Conservation (phyloP, 2,113 vertebrate genomes). For the Anguilla rostrata region DNA sequence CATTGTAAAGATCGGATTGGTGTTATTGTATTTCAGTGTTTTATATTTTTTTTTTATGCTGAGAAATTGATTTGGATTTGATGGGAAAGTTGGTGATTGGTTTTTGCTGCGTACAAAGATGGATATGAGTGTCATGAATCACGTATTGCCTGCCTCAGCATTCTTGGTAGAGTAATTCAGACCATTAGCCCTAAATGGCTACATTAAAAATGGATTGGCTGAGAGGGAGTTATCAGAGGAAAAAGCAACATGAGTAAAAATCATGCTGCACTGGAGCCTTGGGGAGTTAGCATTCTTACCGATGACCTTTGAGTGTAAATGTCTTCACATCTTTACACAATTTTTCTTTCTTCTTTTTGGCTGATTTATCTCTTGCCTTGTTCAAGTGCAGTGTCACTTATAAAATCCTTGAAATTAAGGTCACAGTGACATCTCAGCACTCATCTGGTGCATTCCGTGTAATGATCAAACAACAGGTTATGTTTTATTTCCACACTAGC, state of each 20-base stretch:
- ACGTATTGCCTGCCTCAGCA: not conserved
- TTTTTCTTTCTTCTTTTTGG: conserved; percentile 47
- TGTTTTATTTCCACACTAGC: not conserved
- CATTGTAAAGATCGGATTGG: conserved; percentile 41
- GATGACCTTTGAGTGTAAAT: conserved; percentile 34
- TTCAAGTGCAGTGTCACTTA: conserved; percentile 18
- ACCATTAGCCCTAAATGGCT: not conserved
- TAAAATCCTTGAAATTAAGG: conserved; percentile 51
- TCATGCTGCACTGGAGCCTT: not conserved
- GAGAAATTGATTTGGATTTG: conserved; percentile 39
- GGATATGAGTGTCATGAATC: conserved; percentile 28
- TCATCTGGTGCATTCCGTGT: not conserved
- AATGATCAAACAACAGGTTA: not conserved
- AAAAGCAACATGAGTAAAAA: conserved; percentile 7
- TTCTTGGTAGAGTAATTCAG: conserved; percentile 6
- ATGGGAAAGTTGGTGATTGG: conserved; percentile 33
- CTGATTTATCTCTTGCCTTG: conserved; percentile 18
- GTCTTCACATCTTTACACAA: conserved; percentile 41
- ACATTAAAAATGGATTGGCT: not conserved
- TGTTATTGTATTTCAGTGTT: conserved; percentile 17
- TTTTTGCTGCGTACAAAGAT: conserved; percentile 20
- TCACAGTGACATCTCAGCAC: conserved; percentile 48
- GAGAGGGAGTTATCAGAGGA: not conserved
- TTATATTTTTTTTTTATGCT: not conserved
- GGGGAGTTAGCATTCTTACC: not conserved